These are phyloP conservation scores for Alouatta caraya DNA, from an alignment of 2,797 vertebrate species.

Conservation along the genomic window DNA sequence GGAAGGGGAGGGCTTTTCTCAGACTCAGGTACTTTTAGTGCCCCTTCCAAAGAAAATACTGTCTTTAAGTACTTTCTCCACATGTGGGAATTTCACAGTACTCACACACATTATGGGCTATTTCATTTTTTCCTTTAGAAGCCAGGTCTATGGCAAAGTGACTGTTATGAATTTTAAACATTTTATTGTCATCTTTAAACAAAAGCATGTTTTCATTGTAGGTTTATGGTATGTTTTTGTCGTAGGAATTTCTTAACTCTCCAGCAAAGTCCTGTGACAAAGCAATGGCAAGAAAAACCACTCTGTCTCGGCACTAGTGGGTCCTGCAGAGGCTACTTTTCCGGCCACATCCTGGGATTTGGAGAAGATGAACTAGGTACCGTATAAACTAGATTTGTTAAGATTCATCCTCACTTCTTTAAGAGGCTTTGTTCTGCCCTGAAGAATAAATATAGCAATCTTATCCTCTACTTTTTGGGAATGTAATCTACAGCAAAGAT, in stretches of 20 bases:
- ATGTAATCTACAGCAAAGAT: neutral
- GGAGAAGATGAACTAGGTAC: constrained; percentile 98
- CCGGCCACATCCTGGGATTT: constrained; percentile 95
- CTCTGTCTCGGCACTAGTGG: constrained; percentile 93
- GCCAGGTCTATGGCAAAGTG: neutral
- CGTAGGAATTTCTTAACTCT: constrained; percentile 96
- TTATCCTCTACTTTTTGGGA: neutral
- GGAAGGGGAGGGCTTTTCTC: constrained; percentile 46
- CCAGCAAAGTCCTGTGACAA: constrained; percentile 89
- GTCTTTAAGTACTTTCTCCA: neutral
- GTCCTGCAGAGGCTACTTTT: constrained; percentile 91
- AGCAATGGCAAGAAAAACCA: constrained; percentile 95
- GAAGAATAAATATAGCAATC: neutral
- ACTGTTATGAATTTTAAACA: neutral
- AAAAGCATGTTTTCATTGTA: constrained; percentile 56
- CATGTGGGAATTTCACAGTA: neutral
- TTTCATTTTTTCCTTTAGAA: constrained; percentile 4
- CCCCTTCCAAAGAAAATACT: neutral
- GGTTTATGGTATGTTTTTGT: constrained; percentile 76
- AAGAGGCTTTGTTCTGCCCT: neutral
- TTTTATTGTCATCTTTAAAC: neutral
- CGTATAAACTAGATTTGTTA: constrained; percentile 40
- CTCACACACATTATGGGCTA: neutral
- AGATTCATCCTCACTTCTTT: neutral
- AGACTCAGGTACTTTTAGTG: neutral